These are phyloP conservation scores for Chymomyza amoena DNA, from an alignment of 2,888 invertebrate genomes.

Conservation along the genomic window DNA sequence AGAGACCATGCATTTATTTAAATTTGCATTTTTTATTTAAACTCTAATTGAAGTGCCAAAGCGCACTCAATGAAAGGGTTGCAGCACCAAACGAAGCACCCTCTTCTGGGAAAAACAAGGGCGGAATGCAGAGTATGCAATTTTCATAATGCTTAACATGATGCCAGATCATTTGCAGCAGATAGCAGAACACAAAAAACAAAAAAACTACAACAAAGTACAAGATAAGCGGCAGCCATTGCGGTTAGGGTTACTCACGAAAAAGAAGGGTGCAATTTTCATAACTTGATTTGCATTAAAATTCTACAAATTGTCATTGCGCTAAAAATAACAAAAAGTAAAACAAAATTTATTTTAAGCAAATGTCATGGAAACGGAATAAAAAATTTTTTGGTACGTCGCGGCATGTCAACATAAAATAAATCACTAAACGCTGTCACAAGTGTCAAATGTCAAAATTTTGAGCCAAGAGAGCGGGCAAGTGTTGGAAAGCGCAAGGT, in stretches of 20 bases:
- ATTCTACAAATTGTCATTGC: not conserved
- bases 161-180: conserved; percentile 57
- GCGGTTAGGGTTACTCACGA: conserved; percentile 30
- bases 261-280: conserved; percentile 30
- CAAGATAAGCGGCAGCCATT: conserved; percentile 28
- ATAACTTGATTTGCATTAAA: conserved; percentile 66
- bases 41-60: conserved; percentile 65
- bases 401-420: conserved; percentile 69
- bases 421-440: conserved; percentile 72
- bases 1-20: conserved; percentile 33
- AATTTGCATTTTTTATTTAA: conserved; percentile 46
- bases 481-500: conserved; percentile 6
- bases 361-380: not conserved
- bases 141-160: conserved; percentile 65
- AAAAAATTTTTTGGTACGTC: conserved; percentile 3
- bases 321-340: not conserved
- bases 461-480: not conserved
- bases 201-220: conserved; percentile 7
- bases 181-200: conserved; percentile 45
- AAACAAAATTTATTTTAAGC: not conserved
- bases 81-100: conserved; percentile 29
- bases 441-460: conserved; percentile 51
- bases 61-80: conserved; percentile 9
- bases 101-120: conserved; percentile 40
- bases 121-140: conserved; percentile 48